Percentiles rank a stretch among this genome's conserved stretches.
These are phyloP conservation scores for Ommatoiulus sabulosus DNA, from an alignment of 2,888 invertebrate genomes.

Conservation along the genomic window DNA sequence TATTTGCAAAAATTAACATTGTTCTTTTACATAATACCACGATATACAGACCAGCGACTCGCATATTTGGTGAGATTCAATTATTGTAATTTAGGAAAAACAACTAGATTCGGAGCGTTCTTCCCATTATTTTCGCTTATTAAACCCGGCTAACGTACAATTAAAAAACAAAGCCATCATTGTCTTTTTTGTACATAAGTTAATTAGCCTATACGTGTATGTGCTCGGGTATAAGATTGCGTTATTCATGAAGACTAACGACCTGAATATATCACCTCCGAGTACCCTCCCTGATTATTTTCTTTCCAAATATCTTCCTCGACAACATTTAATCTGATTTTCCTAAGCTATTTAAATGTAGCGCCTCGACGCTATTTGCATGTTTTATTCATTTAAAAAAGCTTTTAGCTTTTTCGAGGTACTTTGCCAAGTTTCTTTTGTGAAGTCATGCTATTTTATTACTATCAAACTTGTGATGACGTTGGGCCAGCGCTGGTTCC, in stretches of 20 bases:
- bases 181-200: not conserved
- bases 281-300: not conserved
- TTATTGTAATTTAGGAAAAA: not conserved
- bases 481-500: not conserved
- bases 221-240: not conserved
- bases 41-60: too few relatives aligned
- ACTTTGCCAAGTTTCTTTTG: not conserved
- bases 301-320: not conserved
- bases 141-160: not conserved
- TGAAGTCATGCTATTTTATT: not conserved
- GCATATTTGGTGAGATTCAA: not conserved
- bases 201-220: not conserved
- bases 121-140: too few relatives aligned
- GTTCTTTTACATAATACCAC: not conserved
- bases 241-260: not conserved
- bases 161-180: not conserved
- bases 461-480: not conserved
- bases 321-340: not conserved
- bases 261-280: not conserved
- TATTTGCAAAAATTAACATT: not conserved
- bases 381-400: constrained; percentile 21
- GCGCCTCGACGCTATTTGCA: constrained; percentile 2
- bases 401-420: not conserved
- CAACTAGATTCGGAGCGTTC: too few relatives aligned
- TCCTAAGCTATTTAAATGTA: not conserved